A percentile compares a stretch with the other conserved stretches of the same genome.
phyloP scores from a whole-genome alignment of 2,888 invertebrate genomes.

The Sussaba pulchella region DNA sequence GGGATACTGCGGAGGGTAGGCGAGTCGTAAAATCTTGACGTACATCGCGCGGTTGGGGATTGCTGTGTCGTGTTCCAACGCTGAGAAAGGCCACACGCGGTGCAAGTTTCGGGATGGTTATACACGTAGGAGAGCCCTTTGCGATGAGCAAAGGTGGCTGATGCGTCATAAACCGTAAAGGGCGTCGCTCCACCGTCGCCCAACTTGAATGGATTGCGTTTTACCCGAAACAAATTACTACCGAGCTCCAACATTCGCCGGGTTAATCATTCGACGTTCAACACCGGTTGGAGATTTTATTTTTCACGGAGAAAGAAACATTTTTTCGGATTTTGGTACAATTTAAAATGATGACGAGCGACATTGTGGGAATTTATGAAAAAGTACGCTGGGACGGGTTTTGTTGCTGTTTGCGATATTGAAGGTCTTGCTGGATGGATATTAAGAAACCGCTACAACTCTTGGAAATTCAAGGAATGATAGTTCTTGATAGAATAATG shows the following conservation, averaged over 20 bases:
- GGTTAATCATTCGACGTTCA: background rate
- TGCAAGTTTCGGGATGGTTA: background rate
- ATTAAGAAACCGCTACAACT: too few relatives aligned
- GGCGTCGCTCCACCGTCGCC: conserved; percentile 32
- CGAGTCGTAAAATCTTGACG: conserved; percentile 32
- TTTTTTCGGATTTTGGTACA: too few relatives aligned
- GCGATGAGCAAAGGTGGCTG: conserved; percentile 38
- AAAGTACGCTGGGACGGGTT: too few relatives aligned
- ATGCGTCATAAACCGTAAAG: conserved; percentile 48
- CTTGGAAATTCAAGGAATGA: too few relatives aligned
- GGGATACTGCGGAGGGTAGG: conserved; percentile 18
- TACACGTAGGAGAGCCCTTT: conserved; percentile 10
- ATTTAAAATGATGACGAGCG: too few relatives aligned
- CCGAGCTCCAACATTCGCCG: background rate
- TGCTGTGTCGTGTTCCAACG: background rate
- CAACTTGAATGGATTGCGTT: conserved; percentile 59
- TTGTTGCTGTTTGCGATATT: too few relatives aligned
- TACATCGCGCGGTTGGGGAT: background rate
- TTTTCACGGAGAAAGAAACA: too few relatives aligned
- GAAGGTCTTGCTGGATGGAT: too few relatives aligned
- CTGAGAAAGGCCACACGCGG: conserved; percentile 24
- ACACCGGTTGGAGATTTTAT: too few relatives aligned
- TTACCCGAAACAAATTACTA: conserved; percentile 47
- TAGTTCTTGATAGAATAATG: too few relatives aligned
- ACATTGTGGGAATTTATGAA: too few relatives aligned